Conservation (phyloP, 2,888 invertebrate species). For the Patella ulyssiponensis region DNA sequence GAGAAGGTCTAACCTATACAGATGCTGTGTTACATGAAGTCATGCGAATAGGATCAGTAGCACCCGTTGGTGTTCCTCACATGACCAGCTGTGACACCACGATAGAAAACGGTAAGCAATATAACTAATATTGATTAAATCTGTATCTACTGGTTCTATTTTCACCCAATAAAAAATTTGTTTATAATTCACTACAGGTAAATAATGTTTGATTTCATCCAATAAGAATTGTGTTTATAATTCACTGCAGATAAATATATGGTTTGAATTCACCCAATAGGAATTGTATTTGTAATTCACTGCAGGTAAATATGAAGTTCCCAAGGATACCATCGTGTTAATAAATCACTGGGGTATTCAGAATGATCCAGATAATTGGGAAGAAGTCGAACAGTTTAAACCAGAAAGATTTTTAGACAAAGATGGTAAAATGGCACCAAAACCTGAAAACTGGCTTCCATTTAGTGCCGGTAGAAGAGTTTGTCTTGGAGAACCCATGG, state of each 20-base stretch:
- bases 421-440: slow-evolving; percentile 50
- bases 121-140: background rate
- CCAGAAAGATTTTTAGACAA: slow-evolving; percentile 57
- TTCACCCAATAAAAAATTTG: background rate
- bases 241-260: slow-evolving; percentile 44
- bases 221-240: background rate
- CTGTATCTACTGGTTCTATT: no score
- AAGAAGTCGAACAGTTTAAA: slow-evolving; percentile 48
- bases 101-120: background rate
- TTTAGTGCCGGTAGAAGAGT: slow-evolving; percentile 59
- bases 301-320: slow-evolving; percentile 50
- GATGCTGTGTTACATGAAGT: slow-evolving; percentile 18
- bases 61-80: slow-evolving; percentile 16
- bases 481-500: slow-evolving; percentile 59
- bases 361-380: slow-evolving; percentile 53
- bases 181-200: slow-evolving; percentile 35
- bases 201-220: slow-evolving; percentile 36
- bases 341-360: slow-evolving; percentile 55
- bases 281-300: background rate
- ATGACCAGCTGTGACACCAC: slow-evolving; percentile 17
- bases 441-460: slow-evolving; percentile 56
- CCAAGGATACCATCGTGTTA: slow-evolving; percentile 50
- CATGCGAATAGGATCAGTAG: slow-evolving; percentile 16
- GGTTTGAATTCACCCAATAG: slow-evolving; percentile 18
- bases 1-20: slow-evolving; percentile 1